Evolutionary conservation across 2,797 vertebrate species (phyloP), one percentile per base, ranked within the genome.

Genomic region (Galaxias olidus): DNA sequence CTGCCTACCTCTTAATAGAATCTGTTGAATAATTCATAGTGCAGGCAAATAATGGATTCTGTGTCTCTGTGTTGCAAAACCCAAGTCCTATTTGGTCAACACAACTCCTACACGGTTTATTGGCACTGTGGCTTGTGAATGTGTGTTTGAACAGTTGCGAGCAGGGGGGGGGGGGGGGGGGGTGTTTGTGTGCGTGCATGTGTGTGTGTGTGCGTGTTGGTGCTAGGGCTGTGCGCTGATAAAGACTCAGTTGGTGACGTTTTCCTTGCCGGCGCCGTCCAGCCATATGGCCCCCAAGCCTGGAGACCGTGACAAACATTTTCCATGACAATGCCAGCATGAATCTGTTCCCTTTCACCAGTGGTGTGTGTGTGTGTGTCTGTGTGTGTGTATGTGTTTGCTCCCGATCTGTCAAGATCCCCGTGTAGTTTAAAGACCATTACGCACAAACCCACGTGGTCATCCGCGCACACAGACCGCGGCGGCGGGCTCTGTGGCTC

Each of bases 21-120:
- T 41, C 64, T 63, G 46, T 18, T 86, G 68, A 83, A 84, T 85
- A 68, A 88, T 88, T 85, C 76, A 86, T 71, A 2, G 47, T 69
- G 12, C 6, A 44, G 19, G 49, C 50, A 48, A 41, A 65, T 63
- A 65, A 66, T 81, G 79, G 76, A 62, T 84, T 82, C 69, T 68
- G 63, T 80, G 46, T 76, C 71, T 80, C 80, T 68, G 82, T 73
- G 78, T 61, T 50, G 30, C 69, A 74, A 79, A 74, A 85, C 74
- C 77, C 80, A 89, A 87, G 82, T n/a, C n/a, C n/a, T n/a, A 87
- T 87, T 89, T 87, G 86, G 82, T 85, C 80, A 73, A 79, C 79
- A 77, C 80, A 85, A 85, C 75, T 84, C 84, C 83, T 76, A 56
- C 48, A 41, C 15, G 44, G 45, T 11, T 20, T 54, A 14, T 47